A percentile compares a stretch with the other conserved stretches of the same genome.
Evolutionary conservation across 2,113 vertebrate species (phyloP).

Genomic region (Oreocharis arfaki): DNA sequence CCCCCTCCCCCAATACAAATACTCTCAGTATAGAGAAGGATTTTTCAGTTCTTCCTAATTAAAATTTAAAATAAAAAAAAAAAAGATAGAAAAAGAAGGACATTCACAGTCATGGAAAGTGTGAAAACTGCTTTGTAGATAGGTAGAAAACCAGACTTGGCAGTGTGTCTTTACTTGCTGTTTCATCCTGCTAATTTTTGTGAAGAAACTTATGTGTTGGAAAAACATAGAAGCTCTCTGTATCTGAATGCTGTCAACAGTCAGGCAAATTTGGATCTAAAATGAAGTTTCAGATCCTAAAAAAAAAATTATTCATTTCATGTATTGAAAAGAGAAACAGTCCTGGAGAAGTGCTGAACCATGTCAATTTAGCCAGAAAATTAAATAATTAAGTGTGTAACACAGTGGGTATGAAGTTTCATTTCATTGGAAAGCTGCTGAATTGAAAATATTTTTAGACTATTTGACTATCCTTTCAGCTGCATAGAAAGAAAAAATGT

Average conservation of each 20-base stretch:
- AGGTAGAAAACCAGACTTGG: constrained; percentile 49
- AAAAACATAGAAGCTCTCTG: constrained; percentile 30
- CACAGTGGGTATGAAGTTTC: background rate
- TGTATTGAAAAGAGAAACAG: background rate
- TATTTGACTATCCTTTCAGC: background rate
- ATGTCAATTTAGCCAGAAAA: background rate
- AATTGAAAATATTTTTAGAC: background rate
- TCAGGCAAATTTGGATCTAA: constrained; percentile 13
- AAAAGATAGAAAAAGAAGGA: background rate
- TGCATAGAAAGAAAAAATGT: background rate
- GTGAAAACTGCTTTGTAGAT: constrained; percentile 33
- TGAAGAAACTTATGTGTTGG: constrained; percentile 36
- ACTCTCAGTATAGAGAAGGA: background rate
- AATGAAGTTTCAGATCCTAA: background rate
- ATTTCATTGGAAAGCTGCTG: background rate
- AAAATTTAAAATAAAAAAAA: background rate
- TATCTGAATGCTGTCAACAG: constrained; percentile 18
- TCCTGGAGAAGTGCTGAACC: background rate
- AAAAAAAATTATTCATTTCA: background rate
- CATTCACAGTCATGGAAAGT: constrained; percentile 11
- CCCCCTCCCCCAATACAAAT: background rate
- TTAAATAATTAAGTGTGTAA: background rate
- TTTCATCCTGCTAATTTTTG: constrained; percentile 49
- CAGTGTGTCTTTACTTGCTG: constrained; percentile 9
- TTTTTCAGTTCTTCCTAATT: constrained; percentile 30